These are phyloP conservation scores for Rotaria magnacalcarata DNA, from an alignment of 2,888 invertebrate genomes.

Conservation along the genomic window DNA sequence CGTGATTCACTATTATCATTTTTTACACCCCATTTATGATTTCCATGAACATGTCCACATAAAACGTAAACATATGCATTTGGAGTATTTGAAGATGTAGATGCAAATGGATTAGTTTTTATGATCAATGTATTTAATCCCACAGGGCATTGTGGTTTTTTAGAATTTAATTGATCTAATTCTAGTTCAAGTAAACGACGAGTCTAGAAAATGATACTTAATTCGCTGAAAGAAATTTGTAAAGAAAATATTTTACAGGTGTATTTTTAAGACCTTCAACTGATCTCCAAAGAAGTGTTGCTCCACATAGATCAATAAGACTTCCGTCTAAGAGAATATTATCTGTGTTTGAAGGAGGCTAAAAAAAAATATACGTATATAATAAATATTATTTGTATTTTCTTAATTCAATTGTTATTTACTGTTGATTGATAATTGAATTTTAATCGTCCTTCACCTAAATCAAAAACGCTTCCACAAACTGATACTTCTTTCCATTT, in stretches of 20 bases:
- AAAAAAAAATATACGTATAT: constrained; percentile 50
- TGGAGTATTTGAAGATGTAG: constrained; percentile 58
- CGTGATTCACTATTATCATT: constrained; percentile 68
- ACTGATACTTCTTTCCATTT: constrained; percentile 91
- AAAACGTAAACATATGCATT: constrained; percentile 88
- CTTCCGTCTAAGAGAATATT: constrained; percentile 91
- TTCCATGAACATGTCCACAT: constrained; percentile 93
- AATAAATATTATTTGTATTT: not conserved
- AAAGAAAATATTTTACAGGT: constrained; percentile 67
- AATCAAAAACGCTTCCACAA: constrained; percentile 95
- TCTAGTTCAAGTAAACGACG: constrained; percentile 66
- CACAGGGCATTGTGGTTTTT: constrained; percentile 92
- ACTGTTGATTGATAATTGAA: constrained; percentile 6
- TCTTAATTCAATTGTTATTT: not conserved
- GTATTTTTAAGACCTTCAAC: constrained; percentile 88
- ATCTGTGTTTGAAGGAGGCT: constrained; percentile 66
- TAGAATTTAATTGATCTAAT: constrained; percentile 92
- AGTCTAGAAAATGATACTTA: constrained; percentile 38
- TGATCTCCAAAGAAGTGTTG: constrained; percentile 92
- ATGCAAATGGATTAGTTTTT: constrained; percentile 68
- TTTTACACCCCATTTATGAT: constrained; percentile 68
- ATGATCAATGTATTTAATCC: constrained; percentile 88
- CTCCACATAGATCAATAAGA: constrained; percentile 95
- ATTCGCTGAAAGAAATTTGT: too few relatives aligned
- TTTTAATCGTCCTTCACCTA: constrained; percentile 53